Evolutionary conservation across 2,797 vertebrate species (phyloP).

Genomic region (Sebastes paucispinis): DNA sequence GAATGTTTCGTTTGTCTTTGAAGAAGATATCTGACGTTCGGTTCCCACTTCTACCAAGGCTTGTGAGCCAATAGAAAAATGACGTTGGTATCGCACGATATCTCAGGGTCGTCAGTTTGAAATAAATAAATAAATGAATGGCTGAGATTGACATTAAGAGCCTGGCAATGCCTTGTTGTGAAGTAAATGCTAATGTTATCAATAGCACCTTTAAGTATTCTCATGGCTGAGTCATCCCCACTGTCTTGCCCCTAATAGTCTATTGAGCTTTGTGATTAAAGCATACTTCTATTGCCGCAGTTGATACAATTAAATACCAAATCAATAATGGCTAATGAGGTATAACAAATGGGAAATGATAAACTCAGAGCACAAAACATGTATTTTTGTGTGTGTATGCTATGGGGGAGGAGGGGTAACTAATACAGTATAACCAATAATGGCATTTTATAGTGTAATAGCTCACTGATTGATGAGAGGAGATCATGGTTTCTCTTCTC

Average conservation of each 20-base stretch:
- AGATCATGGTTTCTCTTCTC: not conserved
- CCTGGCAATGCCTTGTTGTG: too few species aligned
- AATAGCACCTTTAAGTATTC: slow-evolving; percentile 12
- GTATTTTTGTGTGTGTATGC: not conserved
- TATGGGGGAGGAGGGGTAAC: not conserved
- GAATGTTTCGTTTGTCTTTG: too few species aligned
- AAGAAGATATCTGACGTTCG: too few species aligned
- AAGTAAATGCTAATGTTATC: too few species aligned
- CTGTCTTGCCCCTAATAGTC: slow-evolving; percentile 8
- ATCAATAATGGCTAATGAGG: slow-evolving; percentile 14
- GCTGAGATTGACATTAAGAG: too few species aligned
- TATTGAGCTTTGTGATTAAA: slow-evolving; percentile 9
- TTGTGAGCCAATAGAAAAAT: too few species aligned
- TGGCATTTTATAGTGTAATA: not conserved
- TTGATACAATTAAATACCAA: slow-evolving; percentile 5
- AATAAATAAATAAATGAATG: too few species aligned
- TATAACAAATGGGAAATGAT: not conserved
- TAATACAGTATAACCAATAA: not conserved
- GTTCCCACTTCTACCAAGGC: too few species aligned
- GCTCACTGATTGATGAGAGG: not conserved
- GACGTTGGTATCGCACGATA: too few species aligned
- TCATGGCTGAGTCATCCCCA: slow-evolving; percentile 33
- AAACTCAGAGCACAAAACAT: not conserved
- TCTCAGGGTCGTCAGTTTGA: too few species aligned
- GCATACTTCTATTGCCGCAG: slow-evolving; percentile 1